Evolutionary conservation across 1,140 invertebrate genomes (phyloP), one percentile per base, ranked within the genome.

Genomic region (Xylocopa sonorina): DNA sequence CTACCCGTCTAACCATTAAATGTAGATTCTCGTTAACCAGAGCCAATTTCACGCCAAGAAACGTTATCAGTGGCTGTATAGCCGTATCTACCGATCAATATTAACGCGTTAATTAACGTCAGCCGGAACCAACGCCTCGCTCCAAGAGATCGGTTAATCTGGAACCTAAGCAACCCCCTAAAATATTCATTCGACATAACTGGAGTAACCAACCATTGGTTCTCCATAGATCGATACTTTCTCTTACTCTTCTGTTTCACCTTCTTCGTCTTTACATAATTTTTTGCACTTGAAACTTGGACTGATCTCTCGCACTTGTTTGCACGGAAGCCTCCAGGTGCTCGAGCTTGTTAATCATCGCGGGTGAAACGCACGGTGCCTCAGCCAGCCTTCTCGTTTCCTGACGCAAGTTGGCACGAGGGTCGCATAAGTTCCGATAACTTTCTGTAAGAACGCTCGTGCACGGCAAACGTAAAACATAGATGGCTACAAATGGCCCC

Each of bases 341-440:
- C 53, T 34, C 55, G 41, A 24, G 57, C 76, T 64, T 58, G 77
- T 80, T 85, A 83, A 85, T 83, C 67, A 75, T 75, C 48, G 55
- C 55, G 29, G 72, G 55, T 77, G 55, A 68, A 80, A 69, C 43
- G 67, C 51, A 73, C 51, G 55, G 16, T 5, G n/a, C n/a, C n/a
- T 14, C 1, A 14, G 16, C 16, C 7, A 21, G 5, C 7, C 48
- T 21, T 50, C n/a, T 21, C 48, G 18, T 46, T 46, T 14, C 43
- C 10, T 46, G 2, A 14, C 43, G 43, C 10, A 38, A 38, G 38
- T 38, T 38, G 38, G 9, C 9, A 9, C 9, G 9, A 38, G 43
- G 16, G 43, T 46, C 43, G 16, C n/a, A n/a, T 24, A 68, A n/a
- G 16, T 51, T 63, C 67, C 63, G 68, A 72, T 78, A 82, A 84